Evolutionary conservation across 2,797 vertebrate species (phyloP).

Genomic region (Luscinia luscinia): DNA sequence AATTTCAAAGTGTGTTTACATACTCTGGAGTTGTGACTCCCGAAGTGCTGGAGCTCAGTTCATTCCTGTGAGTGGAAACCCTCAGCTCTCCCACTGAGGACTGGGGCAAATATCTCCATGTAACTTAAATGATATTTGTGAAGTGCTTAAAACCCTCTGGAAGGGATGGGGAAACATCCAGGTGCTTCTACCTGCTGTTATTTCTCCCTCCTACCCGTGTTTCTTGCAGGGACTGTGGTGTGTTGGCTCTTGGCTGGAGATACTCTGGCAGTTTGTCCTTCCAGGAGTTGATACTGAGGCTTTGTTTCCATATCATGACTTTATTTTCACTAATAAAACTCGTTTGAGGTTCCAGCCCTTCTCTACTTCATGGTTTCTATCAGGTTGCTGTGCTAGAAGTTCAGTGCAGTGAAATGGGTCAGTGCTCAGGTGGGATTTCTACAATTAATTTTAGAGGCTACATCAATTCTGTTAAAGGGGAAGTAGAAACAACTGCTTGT

Average conservation of each 20-base stretch:
- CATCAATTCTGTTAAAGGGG: neutral
- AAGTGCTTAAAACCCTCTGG: neutral
- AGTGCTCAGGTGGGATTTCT: neutral
- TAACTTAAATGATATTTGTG: neutral
- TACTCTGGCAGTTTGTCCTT: neutral
- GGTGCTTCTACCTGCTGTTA: neutral
- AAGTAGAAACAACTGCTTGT: neutral
- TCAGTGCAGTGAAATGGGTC: neutral
- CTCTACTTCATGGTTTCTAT: rapidly evolving
- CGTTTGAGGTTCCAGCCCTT: neutral
- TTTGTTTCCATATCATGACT: neutral
- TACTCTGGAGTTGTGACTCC: neutral
- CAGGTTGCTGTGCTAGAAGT: neutral
- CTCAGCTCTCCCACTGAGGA: neutral
- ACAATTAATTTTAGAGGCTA: neutral
- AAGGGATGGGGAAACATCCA: neutral
- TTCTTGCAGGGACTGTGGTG: neutral
- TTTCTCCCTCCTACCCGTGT: neutral
- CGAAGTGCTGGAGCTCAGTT: neutral
- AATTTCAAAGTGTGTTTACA: constrained; percentile 31
- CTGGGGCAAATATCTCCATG: rapidly evolving
- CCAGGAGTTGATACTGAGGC: neutral
- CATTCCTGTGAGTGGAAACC: neutral
- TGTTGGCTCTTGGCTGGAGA: neutral
- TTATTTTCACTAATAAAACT: neutral